These are phyloP conservation scores for Crotalus horridus DNA, from an alignment of 2,113 vertebrate genomes.

Conservation along the genomic window DNA sequence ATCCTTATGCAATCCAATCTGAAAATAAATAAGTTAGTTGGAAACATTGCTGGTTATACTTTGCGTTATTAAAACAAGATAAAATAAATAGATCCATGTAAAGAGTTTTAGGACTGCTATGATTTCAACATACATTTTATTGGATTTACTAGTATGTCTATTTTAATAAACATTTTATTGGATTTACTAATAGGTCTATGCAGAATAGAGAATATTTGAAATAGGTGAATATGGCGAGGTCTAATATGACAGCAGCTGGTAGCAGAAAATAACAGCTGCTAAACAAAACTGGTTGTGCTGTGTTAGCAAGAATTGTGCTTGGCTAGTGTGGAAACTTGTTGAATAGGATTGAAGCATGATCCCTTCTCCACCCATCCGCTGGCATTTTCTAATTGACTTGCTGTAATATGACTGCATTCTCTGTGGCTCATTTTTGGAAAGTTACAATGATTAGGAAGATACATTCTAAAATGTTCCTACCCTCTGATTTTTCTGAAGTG, in stretches of 20 bases:
- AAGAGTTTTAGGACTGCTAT: slow-evolving; percentile 38
- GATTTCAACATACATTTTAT: slow-evolving; percentile 43
- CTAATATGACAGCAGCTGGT: slow-evolving; percentile 23
- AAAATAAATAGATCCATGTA: slow-evolving; percentile 2
- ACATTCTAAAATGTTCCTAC: neutral
- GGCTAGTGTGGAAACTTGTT: slow-evolving; percentile 36
- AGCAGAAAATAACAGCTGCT: slow-evolving; percentile 37
- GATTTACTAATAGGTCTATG: slow-evolving; percentile 27
- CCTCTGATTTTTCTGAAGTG: neutral
- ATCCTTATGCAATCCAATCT: neutral
- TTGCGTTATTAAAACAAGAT: neutral
- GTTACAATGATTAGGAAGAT: neutral
- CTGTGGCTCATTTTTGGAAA: neutral
- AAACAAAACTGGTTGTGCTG: slow-evolving; percentile 27
- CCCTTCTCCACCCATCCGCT: neutral
- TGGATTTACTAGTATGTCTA: slow-evolving; percentile 38
- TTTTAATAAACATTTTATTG: slow-evolving; percentile 39
- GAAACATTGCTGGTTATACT: neutral
- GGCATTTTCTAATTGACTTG: slow-evolving; percentile 16
- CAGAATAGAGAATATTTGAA: slow-evolving; percentile 24
- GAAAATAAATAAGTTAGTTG: slow-evolving; percentile 2
- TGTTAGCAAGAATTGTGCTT: slow-evolving; percentile 33
- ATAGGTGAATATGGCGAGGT: neutral
- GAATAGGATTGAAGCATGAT: slow-evolving; percentile 28
- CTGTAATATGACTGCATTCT: neutral